Conservation (phyloP, 2,888 invertebrate species). For the Alentia gelatinosa region DNA sequence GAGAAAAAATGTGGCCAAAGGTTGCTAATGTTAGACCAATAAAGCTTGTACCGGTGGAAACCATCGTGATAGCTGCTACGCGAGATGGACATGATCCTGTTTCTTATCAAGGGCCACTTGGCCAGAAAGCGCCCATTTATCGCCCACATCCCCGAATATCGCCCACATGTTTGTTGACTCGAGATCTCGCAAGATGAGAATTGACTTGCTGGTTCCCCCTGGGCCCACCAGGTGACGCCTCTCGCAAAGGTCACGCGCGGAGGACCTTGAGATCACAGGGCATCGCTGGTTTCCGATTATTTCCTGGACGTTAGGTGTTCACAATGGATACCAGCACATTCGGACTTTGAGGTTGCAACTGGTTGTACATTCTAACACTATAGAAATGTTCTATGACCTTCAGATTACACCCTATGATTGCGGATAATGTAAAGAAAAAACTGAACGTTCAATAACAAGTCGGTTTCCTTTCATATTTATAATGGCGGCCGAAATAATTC, state of each 20-base stretch:
- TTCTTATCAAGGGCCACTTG: background rate
- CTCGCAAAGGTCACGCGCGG: background rate
- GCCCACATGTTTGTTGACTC: slow-evolving; percentile 4
- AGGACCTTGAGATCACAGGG: background rate
- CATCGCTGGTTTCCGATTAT: background rate
- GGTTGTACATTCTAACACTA: too few relatives aligned
- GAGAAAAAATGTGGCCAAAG: background rate
- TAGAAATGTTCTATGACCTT: too few relatives aligned
- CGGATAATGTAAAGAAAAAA: too few relatives aligned
- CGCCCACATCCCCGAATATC: slow-evolving; percentile 16
- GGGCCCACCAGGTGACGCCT: background rate
- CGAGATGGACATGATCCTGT: background rate
- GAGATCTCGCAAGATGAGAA: background rate
- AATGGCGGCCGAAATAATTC: too few relatives aligned
- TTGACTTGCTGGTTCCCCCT: background rate
- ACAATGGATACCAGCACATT: background rate
- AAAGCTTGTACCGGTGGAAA: background rate
- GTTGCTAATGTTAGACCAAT: background rate
- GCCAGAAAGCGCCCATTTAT: background rate
- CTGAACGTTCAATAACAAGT: too few relatives aligned
- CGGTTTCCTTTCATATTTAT: too few relatives aligned
- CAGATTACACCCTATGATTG: too few relatives aligned
- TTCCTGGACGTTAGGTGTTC: background rate
- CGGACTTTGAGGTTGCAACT: too few relatives aligned
- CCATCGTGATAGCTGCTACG: background rate